These are phyloP conservation scores for Drosophila burlai DNA, from an alignment of 1,140 invertebrate genomes.

Conservation along the genomic window DNA sequence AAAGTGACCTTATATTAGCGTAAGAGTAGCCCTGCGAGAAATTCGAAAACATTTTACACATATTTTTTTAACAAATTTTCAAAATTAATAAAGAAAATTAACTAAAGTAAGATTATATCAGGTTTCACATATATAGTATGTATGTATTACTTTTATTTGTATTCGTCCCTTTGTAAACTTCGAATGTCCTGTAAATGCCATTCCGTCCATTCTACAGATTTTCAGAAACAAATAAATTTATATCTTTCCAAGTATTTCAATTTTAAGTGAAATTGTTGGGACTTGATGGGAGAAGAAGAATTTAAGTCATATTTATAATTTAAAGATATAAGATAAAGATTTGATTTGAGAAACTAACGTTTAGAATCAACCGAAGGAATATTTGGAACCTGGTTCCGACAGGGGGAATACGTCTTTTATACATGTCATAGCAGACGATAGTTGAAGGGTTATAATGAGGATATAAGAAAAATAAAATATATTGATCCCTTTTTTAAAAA, in stretches of 20 bases:
- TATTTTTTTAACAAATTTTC: slow-evolving; percentile 50
- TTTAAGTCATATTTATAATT: neutral
- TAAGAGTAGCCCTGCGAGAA: slow-evolving; percentile 66
- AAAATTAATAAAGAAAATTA: slow-evolving; percentile 37
- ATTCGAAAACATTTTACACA: slow-evolving; percentile 48
- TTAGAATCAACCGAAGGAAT: neutral
- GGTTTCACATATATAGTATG: slow-evolving; percentile 33
- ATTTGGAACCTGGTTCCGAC: no score
- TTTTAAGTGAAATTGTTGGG: neutral
- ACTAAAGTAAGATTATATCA: slow-evolving; percentile 45
- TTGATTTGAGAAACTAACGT: neutral
- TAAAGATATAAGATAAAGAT: neutral
- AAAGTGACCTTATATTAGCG: slow-evolving; percentile 78
- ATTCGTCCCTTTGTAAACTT: slow-evolving; percentile 27
- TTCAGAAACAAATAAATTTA: slow-evolving; percentile 44
- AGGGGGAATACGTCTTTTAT: no score
- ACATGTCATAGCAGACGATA: no score
- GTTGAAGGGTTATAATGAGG: no score
- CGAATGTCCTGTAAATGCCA: slow-evolving; percentile 46
- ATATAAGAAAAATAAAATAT: no score
- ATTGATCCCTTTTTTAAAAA: no score
- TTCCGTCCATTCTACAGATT: slow-evolving; percentile 58
- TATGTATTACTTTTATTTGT: neutral
- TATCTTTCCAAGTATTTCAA: slow-evolving; percentile 15
- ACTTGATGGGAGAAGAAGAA: neutral